Evolutionary conservation across 2,888 invertebrate species (phyloP), one percentile per base, ranked within the genome.

Genomic region (Catocala sponsa): DNA sequence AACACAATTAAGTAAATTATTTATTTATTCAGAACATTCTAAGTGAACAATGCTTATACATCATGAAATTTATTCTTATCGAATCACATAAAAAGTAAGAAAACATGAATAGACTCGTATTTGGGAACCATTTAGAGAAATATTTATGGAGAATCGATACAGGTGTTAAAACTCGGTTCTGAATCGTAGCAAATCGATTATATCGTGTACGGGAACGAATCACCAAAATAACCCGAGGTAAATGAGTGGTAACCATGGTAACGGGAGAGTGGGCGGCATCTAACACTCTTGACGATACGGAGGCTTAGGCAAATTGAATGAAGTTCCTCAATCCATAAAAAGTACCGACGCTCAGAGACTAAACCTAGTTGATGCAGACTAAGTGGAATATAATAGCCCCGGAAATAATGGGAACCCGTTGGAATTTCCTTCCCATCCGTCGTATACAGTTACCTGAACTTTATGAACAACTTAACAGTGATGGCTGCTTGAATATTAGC

Each of bases 141-240:
- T 70, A 59, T 76, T 68, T 68, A 63, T 69, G 54, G 59, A 70
- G 59, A 63, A 61, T 70, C 55, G 68, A 68, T 72, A 71, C 70
- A 72, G 67, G 79, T 77, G 77, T 74, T 76, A 73, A 72, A 77
- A 80, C 65, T 76, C 73, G 57, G 76, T 82, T 80, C 72, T 72
- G 78, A 87, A 82, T 83, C 84, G 85, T 87, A 80, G 65, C 87
- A 62, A 89, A 89, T 89, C 82, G 83, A 89, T 89, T 88, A 78
- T 65, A 73, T 74, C 72, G 72, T 79, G 76, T 79, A 72, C 70
- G 72, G 79, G 82, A 87, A 86, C 83, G 82, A 86, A 84, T 83
- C 76, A 74, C 63, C 65, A 73, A 85, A 83, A 83, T 84, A 78
- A 74, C 77, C 64, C 60, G 74, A 74, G 69, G 70, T 75, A 72